phyloP scores from a whole-genome alignment of 2,113 vertebrate species.

The Oryzias melastigma region DNA sequence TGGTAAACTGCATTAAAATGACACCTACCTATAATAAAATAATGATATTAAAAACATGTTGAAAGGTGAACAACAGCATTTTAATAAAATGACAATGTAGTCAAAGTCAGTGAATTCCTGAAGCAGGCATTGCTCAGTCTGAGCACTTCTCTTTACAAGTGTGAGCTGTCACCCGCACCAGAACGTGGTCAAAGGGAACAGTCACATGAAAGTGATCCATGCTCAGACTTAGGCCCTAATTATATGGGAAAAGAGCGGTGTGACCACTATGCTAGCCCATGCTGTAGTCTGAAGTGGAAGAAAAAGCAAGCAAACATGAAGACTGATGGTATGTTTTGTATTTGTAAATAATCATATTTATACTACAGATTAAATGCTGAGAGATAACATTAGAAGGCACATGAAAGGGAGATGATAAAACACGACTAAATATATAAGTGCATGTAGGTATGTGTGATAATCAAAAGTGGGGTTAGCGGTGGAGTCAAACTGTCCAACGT shows the following conservation, averaged over 20 bases:
- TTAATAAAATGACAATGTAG: too few species aligned
- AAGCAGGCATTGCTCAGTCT: conserved; percentile 65
- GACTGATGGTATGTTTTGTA: too few species aligned
- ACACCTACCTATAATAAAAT: too few species aligned
- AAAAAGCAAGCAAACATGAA: conserved; percentile 25
- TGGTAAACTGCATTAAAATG: too few species aligned
- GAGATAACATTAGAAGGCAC: conserved; percentile 19
- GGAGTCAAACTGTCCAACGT: conserved; percentile 60
- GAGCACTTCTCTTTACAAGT: conserved; percentile 62
- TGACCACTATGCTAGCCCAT: conserved; percentile 71
- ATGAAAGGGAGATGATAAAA: conserved; percentile 7
- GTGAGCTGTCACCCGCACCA: conserved; percentile 65
- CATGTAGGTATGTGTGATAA: conserved; percentile 25
- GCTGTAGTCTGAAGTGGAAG: conserved; percentile 59
- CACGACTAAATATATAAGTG: conserved; percentile 5
- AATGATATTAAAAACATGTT: too few species aligned
- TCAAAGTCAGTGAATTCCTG: conserved; percentile 43
- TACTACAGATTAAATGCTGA: conserved; percentile 44
- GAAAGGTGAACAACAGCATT: too few species aligned
- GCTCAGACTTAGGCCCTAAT: conserved; percentile 75
- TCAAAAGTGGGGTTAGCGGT: conserved; percentile 35
- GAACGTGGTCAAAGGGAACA: conserved; percentile 70
- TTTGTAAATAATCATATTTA: too few species aligned
- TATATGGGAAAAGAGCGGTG: conserved; percentile 74
- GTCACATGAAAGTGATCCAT: conserved; percentile 75